phyloP scores from a whole-genome alignment of 2,113 vertebrate genomes.

The Podiceps cristatus region DNA sequence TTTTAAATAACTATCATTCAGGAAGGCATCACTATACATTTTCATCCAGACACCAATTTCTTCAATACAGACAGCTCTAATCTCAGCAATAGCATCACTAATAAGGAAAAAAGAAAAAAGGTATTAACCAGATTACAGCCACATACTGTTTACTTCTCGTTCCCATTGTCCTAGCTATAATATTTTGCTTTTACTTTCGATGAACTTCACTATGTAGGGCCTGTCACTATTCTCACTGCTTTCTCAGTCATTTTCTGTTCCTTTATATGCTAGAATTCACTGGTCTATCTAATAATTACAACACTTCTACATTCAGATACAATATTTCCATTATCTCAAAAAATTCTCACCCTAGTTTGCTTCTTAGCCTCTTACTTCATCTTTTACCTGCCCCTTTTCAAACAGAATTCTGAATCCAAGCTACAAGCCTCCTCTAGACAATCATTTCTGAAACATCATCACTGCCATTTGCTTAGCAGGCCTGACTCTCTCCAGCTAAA shows the following conservation, averaged over 20 bases:
- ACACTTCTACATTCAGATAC: not conserved
- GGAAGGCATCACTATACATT: constrained; percentile 98
- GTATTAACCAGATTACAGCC: not conserved
- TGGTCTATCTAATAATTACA: not conserved
- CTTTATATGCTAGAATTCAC: not conserved
- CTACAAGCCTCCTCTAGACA: not conserved
- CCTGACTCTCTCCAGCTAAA: not conserved
- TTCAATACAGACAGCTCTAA: constrained; percentile 98
- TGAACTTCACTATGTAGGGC: not conserved
- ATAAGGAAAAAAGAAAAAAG: not conserved
- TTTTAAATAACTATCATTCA: constrained; percentile 98
- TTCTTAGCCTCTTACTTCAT: not conserved
- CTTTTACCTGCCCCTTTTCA: not conserved
- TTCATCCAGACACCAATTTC: constrained; percentile 99
- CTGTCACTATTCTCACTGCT: not conserved
- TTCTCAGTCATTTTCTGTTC: not conserved
- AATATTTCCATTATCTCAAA: not conserved
- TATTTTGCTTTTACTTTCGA: not conserved
- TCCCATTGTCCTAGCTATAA: not conserved
- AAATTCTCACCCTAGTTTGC: not conserved
- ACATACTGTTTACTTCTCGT: not conserved
- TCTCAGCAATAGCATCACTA: constrained; percentile 98
- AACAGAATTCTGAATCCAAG: not conserved
- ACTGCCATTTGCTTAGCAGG: not conserved
- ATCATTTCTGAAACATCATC: not conserved